Base-by-base conservation (phyloP, 53 echinoderm and acorn worm genomes). In the Zoroaster sp. region DNA sequence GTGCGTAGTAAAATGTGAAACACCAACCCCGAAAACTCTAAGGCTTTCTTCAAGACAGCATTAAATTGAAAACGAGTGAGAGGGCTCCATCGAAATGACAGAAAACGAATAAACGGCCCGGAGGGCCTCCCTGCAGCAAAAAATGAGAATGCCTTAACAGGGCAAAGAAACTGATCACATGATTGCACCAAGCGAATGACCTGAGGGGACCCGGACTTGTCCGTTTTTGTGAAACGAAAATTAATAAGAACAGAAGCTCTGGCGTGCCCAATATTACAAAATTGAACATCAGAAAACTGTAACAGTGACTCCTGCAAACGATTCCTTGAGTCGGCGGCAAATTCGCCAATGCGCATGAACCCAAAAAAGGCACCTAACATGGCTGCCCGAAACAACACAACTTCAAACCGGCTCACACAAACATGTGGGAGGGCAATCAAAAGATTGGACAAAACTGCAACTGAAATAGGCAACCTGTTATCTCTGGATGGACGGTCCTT, bases 61-160 rank as follows among this genome's bases (percentile, higher is more conserved):
- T 87, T 87, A 15, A 87, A 87, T 33, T 87, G 74, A 41, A 37
- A n/a, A n/a, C 37, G 47, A 4, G 74, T 87, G 4, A 87, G 53
- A 3, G 87, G 74, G 1, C 37, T 18, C 1, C 87, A 49, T 87
- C 74, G n/a, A 35, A 31, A 31, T 87, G 87, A 38, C 70, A 69
- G 51, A 86, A 71, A 7, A 86, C 17, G n/a, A 20, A 52, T 4
- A 52, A 53, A 18, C 17, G 17, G 7, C n/a, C 3, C 0, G 54
- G 45, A 0, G 53, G 35, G 52, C 33, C 17, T 4, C 55, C n/a
- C 28, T 77, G 78, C 15, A 77, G 17, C 45, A 74, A 73, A 87
- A 10, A n/a, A 23, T 10, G 35, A 28, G 7, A 87, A 55, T 5
- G 73, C 55, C 5, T 12, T 4, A 20, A 87, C 65, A 40, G 87